Conservation (phyloP, 2,888 invertebrate genomes). For the Onthophagus sagittarius region DNA sequence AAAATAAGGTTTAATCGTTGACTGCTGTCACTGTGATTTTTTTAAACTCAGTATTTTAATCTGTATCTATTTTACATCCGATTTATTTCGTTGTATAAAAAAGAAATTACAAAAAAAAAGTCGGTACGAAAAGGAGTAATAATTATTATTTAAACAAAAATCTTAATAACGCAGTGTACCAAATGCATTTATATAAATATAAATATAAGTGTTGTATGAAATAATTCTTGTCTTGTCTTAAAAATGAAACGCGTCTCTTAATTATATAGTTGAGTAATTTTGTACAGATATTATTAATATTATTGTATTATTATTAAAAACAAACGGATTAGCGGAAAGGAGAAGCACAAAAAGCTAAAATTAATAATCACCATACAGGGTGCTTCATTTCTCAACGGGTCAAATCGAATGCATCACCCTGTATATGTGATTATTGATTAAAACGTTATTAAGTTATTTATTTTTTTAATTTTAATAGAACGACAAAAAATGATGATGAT, state of each 20-base stretch:
- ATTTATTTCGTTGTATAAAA: background rate
- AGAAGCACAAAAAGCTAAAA: background rate
- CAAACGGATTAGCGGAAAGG: background rate
- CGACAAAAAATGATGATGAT: background rate
- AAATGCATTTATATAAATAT: constrained; percentile 36
- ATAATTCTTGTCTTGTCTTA: constrained; percentile 19
- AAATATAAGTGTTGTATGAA: constrained; percentile 18
- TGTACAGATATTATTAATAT: constrained; percentile 31
- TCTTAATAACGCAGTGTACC: constrained; percentile 32
- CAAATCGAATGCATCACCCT: background rate
- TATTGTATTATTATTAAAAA: background rate
- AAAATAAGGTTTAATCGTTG: constrained; percentile 22
- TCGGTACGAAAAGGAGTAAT: background rate
- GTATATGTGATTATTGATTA: constrained; percentile 27
- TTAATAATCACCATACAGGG: background rate
- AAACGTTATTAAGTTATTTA: constrained; percentile 35
- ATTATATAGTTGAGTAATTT: constrained; percentile 24
- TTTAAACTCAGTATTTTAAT: constrained; percentile 33
- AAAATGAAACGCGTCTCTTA: constrained; percentile 12
- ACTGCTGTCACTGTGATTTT: constrained; percentile 42
- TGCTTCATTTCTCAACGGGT: background rate
- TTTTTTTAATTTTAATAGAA: constrained; percentile 22
- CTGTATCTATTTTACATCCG: background rate
- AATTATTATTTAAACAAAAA: constrained; percentile 15
- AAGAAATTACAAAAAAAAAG: constrained; percentile 1